Evolutionary conservation across 1,140 invertebrate genomes (phyloP).

Genomic region (Drosophila nigrodunni): DNA sequence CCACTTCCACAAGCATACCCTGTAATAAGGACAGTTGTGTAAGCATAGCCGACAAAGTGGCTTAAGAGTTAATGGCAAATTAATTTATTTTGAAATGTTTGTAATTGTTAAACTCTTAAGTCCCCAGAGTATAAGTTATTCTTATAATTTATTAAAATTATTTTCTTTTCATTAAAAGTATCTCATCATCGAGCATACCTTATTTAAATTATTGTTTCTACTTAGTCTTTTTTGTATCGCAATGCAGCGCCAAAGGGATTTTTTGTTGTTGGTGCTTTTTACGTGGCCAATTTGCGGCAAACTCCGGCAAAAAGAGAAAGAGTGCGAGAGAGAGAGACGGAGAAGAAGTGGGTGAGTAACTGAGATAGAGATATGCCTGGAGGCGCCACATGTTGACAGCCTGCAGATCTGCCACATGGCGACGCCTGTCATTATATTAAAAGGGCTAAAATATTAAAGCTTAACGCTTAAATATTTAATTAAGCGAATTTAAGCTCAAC

Average conservation of each 20-base stretch:
- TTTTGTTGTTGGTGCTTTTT: slow-evolving; percentile 40
- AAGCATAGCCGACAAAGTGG: too few relatives aligned
- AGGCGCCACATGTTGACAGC: slow-evolving; percentile 71
- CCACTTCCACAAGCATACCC: slow-evolving; percentile 21
- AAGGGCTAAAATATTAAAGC: neutral
- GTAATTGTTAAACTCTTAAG: too few relatives aligned
- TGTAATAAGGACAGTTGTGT: neutral
- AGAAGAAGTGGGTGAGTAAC: neutral
- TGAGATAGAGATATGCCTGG: neutral
- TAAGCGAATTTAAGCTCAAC: neutral
- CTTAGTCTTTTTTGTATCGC: slow-evolving; percentile 56
- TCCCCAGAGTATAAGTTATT: too few relatives aligned
- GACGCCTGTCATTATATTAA: slow-evolving; percentile 21
- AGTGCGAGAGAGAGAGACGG: neutral
- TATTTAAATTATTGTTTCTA: slow-evolving; percentile 7
- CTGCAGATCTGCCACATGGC: slow-evolving; percentile 21
- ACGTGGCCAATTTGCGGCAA: slow-evolving; percentile 57
- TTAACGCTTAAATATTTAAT: slow-evolving; percentile 39
- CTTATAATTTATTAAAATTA: too few relatives aligned
- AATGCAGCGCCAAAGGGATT: slow-evolving; percentile 33
- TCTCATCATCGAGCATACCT: neutral
- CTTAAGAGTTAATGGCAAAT: too few relatives aligned
- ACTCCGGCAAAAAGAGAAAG: slow-evolving; percentile 1
- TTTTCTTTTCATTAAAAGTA: neutral
- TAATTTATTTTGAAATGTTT: neutral